These are phyloP conservation scores for mouse (Mus musculus) DNA, from an alignment of 2,113 vertebrate species.

Conservation along the genomic window DNA sequence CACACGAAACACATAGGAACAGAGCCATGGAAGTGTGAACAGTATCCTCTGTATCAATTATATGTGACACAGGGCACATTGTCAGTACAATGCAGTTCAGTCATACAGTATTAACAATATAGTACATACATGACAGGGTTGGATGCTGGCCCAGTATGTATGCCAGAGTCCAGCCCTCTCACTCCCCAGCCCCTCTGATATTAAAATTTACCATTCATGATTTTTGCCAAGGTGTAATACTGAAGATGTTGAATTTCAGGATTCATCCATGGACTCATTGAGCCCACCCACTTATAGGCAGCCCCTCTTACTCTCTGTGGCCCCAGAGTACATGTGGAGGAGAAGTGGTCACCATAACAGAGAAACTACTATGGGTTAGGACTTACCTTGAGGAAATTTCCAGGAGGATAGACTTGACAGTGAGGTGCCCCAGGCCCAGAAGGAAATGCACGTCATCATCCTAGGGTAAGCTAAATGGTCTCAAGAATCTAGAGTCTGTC, in stretches of 20 bases:
- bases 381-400: neutral
- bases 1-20: neutral
- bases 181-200: neutral
- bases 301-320: neutral
- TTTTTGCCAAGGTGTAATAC: neutral
- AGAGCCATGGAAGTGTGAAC: neutral
- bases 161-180: neutral
- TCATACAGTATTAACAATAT: neutral
- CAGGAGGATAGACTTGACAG: no score
- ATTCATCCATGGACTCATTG: neutral
- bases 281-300: neutral
- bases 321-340: neutral
- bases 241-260: neutral
- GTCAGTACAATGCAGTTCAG: neutral
- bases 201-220: neutral
- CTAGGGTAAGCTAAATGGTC: neutral
- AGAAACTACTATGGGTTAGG: neutral
- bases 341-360: neutral
- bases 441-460: neutral
- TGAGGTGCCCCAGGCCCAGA: neutral
- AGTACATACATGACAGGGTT: neutral
- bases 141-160: neutral
- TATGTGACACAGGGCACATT: neutral
- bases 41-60: neutral
- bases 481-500: neutral